Evolutionary conservation across 2,113 vertebrate genomes (phyloP), one percentile per base, ranked within the genome.

Genomic region (Scomber japonicus): DNA sequence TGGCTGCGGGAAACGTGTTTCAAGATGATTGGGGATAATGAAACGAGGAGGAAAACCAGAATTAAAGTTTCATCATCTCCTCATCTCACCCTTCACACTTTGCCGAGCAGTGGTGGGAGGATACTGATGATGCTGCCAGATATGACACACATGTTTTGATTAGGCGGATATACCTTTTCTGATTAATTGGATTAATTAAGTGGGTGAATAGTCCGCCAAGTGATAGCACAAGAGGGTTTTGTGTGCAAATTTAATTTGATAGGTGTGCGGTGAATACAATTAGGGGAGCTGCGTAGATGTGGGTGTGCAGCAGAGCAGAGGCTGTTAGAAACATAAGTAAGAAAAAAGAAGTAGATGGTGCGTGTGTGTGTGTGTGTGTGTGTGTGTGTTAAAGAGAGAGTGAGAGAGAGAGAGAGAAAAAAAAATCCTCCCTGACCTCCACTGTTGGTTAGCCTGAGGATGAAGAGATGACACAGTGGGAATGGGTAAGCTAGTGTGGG

Each of bases 131-230:
- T 75, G 70, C 82, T 48, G 81, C 65, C 78, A 82, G 86, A 91
- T 78, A 75, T 4, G 10, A 69, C 85, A 84, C 85, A 76, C 55
- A 55, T 80, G 83, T 82, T 91, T 79, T 83, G 78, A 92, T 88
- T 74, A 79, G 75, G 27, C 27, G 21, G 49, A 66, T 75, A 66
- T 82, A 86, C 84, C 75, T 86, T 89, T 83, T 5, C 66, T 82
- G 80, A 91, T 90, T 81, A 83, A 91, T 89, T 85, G 67, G 61
- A 89, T 88, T 87, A 86, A 92, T 91, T 91, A 91, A 79, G 79
- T 54, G 35, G 78, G 71, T 75, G 70, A 91, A 82, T 63, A 86
- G 76, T 86, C 63, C 63, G 76, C 65, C 24, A 48, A 79, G 83
- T 66, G 73, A 86, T 82, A n/a, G 80, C 65, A 61, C 17, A 45